phyloP scores from a whole-genome alignment of 2,888 invertebrate genomes.

The Callosobruchus maculatus region DNA sequence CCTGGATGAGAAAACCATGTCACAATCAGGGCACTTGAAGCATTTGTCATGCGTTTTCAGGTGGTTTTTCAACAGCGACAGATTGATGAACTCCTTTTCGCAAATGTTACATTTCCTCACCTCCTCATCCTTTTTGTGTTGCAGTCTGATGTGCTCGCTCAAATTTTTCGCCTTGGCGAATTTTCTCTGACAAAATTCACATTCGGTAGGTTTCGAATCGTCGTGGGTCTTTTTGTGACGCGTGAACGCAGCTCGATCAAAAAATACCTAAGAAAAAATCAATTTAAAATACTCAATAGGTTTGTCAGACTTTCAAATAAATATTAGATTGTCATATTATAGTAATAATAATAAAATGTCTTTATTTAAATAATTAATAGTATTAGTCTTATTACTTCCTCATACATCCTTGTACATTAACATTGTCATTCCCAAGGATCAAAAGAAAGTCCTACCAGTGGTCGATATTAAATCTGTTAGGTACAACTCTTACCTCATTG shows the following conservation, averaged over 20 bases:
- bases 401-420: too few species aligned
- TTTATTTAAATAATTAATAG: too few species aligned
- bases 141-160: conserved; percentile 39
- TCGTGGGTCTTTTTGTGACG: conserved; percentile 32
- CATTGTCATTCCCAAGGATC: too few species aligned
- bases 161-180: conserved; percentile 37
- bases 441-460: too few species aligned
- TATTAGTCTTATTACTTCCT: too few species aligned
- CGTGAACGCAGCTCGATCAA: conserved; percentile 33
- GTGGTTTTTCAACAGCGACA: conserved; percentile 52
- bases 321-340: too few species aligned
- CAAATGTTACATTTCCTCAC: conserved; percentile 54
- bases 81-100: conserved; percentile 53
- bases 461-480: not conserved
- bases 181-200: conserved; percentile 32
- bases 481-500: conserved; percentile 20
- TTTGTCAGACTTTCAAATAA: too few species aligned
- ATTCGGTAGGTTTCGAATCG: conserved; percentile 27
- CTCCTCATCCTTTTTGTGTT: conserved; percentile 53
- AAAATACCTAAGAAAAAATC: conserved; percentile 29
- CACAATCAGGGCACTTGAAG: conserved; percentile 34
- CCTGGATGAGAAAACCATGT: conserved; percentile 34
- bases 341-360: too few species aligned
- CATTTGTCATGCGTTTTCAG: conserved; percentile 52
- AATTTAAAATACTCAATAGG: too few species aligned